Conservation (phyloP, 2,113 vertebrate species). For the Dunckerocampus dactyliophorus region DNA sequence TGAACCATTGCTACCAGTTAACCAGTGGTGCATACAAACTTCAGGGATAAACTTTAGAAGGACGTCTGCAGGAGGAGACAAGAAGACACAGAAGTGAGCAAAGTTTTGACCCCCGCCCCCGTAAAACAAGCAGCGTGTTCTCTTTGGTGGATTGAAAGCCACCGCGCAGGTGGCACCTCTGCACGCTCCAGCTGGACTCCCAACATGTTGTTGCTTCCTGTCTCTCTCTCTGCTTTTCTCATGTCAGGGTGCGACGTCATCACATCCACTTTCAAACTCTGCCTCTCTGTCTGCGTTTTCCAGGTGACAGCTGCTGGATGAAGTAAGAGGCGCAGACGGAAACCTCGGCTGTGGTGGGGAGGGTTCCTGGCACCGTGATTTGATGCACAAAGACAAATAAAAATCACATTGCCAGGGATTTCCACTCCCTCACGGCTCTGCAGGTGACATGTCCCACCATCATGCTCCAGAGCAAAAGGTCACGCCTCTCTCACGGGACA, state of each 20-base stretch:
- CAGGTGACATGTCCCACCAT: constrained; percentile 32
- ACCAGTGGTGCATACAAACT: too few relatives aligned
- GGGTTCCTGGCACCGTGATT: constrained; percentile 85
- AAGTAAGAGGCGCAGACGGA: constrained; percentile 21
- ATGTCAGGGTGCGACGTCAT: constrained; percentile 8
- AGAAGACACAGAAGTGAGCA: too few relatives aligned
- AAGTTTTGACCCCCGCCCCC: too few relatives aligned
- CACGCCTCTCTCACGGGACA: neutral
- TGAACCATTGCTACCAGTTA: too few relatives aligned
- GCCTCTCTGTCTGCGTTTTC: constrained; percentile 23
- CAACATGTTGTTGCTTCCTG: constrained; percentile 46
- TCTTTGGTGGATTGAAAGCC: too few relatives aligned
- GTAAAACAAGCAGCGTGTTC: too few relatives aligned
- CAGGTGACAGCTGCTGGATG: constrained; percentile 49
- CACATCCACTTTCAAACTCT: constrained; percentile 4
- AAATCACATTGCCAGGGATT: constrained; percentile 89
- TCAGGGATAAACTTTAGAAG: too few relatives aligned
- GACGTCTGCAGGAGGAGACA: too few relatives aligned
- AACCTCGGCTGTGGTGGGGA: constrained; percentile 66
- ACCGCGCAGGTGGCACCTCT: constrained; percentile 28
- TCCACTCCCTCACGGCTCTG: constrained; percentile 74
- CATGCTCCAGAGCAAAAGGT: neutral
- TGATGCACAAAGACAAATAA: constrained; percentile 75
- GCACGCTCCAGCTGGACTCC: constrained; percentile 19
- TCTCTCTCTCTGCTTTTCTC: constrained; percentile 32